These are phyloP conservation scores for Beris morrisii DNA, from an alignment of 2,888 invertebrate genomes.

Conservation along the genomic window DNA sequence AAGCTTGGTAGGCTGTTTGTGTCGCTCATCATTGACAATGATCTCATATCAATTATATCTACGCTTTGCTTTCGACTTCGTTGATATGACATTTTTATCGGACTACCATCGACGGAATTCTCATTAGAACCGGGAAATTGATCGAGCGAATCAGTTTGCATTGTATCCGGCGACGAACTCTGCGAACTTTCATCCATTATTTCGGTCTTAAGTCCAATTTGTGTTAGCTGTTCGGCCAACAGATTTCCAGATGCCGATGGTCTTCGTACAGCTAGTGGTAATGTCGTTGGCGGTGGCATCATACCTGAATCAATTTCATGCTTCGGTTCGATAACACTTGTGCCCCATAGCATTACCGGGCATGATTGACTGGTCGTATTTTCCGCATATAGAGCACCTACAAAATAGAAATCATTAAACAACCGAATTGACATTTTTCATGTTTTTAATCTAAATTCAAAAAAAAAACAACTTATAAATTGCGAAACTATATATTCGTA, in stretches of 20 bases:
- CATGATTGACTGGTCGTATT: constrained; percentile 40
- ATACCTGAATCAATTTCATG: constrained; percentile 64
- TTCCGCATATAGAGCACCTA: constrained; percentile 53
- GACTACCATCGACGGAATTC: constrained; percentile 52
- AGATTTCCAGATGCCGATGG: constrained; percentile 62
- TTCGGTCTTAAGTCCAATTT: constrained; percentile 66
- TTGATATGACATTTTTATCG: constrained; percentile 41
- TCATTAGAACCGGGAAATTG: constrained; percentile 45
- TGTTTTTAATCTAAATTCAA: background rate
- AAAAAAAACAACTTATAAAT: constrained; percentile 23
- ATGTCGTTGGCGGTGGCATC: constrained; percentile 69
- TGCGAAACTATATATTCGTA: constrained; percentile 26
- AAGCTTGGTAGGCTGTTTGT: constrained; percentile 50
- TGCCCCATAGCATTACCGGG: constrained; percentile 34
- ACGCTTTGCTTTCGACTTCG: constrained; percentile 40
- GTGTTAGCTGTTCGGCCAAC: constrained; percentile 60
- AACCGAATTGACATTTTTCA: constrained; percentile 40
- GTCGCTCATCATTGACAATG: constrained; percentile 47
- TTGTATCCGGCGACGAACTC: constrained; percentile 47
- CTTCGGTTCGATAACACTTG: constrained; percentile 53
- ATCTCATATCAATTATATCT: constrained; percentile 37
- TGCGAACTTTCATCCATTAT: constrained; percentile 74
- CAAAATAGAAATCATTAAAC: constrained; percentile 42
- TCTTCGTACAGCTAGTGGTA: constrained; percentile 65
- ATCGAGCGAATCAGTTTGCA: constrained; percentile 52